phyloP scores from a whole-genome alignment of 2,113 vertebrate species.

The Megalops atlanticus region DNA sequence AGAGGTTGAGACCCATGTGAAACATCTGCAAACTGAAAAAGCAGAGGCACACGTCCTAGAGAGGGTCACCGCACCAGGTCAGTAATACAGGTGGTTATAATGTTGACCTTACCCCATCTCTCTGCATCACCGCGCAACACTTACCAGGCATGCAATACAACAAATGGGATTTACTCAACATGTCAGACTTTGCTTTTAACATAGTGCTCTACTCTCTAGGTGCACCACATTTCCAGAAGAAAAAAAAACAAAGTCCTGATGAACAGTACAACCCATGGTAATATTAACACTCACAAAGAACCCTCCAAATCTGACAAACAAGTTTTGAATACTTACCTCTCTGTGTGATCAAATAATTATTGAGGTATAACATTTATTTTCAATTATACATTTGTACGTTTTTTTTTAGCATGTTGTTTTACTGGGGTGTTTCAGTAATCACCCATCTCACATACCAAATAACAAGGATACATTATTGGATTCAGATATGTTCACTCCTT shows the following conservation, averaged over 20 bases:
- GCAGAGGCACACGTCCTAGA: background rate
- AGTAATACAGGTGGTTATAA: background rate
- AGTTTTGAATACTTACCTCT: background rate
- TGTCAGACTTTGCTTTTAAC: background rate
- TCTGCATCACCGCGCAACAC: constrained; percentile 16
- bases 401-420: no score
- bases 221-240: background rate
- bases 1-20: constrained; percentile 3
- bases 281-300: background rate
- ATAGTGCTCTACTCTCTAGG: background rate
- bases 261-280: background rate
- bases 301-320: background rate
- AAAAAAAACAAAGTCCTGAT: background rate
- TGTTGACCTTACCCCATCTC: background rate
- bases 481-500: no score
- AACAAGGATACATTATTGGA: no score
- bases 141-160: constrained; percentile 18
- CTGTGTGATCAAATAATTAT: background rate
- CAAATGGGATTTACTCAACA: constrained; percentile 1
- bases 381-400: no score
- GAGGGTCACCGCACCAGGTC: background rate
- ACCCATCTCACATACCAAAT: background rate
- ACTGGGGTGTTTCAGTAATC: background rate
- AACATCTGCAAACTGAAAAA: constrained; percentile 1
- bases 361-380: background rate